Percentiles rank a stretch among this genome's conserved stretches.
Conservation (phyloP, 2,113 vertebrate genomes). For the Heterocephalus glaber region DNA sequence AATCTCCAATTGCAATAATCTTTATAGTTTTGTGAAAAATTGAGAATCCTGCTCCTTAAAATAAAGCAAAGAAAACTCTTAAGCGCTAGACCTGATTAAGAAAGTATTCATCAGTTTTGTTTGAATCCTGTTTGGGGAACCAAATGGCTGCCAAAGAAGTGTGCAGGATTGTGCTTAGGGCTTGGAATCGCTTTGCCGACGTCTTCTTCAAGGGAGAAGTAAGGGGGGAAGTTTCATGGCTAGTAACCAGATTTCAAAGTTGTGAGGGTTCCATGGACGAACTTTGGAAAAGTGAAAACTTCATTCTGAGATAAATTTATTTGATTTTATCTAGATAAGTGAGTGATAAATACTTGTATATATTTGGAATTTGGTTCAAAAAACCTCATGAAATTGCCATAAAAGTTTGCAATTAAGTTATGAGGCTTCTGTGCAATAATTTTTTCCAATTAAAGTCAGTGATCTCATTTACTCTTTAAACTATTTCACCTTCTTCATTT, state of each 20-base stretch:
- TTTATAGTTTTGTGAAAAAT: neutral
- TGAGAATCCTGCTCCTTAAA: neutral
- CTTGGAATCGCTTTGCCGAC: neutral
- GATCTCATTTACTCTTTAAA: conserved; percentile 2
- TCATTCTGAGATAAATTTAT: neutral
- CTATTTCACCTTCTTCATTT: conserved; percentile 1
- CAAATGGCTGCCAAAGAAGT: neutral
- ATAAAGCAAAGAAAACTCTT: neutral
- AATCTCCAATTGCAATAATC: neutral
- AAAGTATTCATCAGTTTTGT: no score
- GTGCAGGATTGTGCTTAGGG: no score
- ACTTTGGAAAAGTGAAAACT: neutral
- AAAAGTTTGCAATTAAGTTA: conserved; percentile 14
- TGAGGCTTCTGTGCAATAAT: neutral
- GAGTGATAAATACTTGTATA: neutral
- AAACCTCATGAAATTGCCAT: neutral
- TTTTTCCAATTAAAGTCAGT: neutral
- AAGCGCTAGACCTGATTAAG: neutral
- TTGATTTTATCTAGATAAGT: conserved; percentile 10
- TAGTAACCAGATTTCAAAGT: neutral
- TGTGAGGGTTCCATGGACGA: neutral
- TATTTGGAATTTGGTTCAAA: neutral
- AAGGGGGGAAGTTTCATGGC: rapidly evolving
- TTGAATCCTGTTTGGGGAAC: neutral
- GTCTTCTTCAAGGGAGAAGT: neutral